Conservation (phyloP, 1,140 invertebrate genomes). For the Cydia amplana region DNA sequence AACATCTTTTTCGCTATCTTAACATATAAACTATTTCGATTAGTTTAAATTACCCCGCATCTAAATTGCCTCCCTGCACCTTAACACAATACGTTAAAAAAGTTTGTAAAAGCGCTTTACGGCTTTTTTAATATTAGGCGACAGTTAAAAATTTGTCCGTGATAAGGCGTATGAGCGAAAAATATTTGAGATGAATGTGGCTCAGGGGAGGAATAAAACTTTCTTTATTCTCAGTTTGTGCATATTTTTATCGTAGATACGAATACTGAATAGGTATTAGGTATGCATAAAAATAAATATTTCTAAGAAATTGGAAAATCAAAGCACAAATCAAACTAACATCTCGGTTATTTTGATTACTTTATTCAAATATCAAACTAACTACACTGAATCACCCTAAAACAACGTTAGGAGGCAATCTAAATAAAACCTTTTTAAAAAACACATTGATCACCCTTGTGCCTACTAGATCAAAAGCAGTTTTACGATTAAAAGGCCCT, state of each 20-base stretch:
- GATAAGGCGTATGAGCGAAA: not conserved
- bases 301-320: not conserved
- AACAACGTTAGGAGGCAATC: too few species aligned
- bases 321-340: too few species aligned
- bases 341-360: too few species aligned
- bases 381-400: too few species aligned
- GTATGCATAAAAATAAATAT: not conserved
- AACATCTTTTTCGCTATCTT: too few species aligned
- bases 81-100: too few species aligned
- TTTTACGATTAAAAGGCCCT: not conserved
- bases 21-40: too few species aligned
- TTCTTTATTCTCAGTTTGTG: not conserved
- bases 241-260: not conserved
- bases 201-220: slow-evolving; percentile 14
- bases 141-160: not conserved
- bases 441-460: not conserved
- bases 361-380: too few species aligned
- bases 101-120: too few species aligned
- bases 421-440: not conserved
- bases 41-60: too few species aligned
- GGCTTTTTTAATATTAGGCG: not conserved
- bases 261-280: not conserved
- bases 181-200: not conserved
- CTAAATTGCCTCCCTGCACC: too few species aligned
- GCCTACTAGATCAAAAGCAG: not conserved